Evolutionary conservation across 2,888 invertebrate species (phyloP).

Genomic region (Pediacus dermestoides): DNA sequence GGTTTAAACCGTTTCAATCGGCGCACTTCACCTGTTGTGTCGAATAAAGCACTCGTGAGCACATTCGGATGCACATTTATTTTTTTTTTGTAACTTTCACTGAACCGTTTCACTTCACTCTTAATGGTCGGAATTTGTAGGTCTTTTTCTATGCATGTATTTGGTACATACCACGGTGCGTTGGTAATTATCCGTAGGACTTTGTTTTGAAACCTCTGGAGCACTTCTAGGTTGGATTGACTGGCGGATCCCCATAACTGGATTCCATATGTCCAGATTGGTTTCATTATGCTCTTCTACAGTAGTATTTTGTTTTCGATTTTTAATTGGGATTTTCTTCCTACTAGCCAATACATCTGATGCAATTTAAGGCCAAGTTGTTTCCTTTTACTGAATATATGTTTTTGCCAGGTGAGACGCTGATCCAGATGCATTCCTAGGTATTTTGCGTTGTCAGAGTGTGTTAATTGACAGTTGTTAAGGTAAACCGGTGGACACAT

Average conservation of each 20-base stretch:
- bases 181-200: constrained; percentile 13
- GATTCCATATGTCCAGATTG: constrained; percentile 20
- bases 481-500: constrained; percentile 19
- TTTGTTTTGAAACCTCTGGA: constrained; percentile 21
- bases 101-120: too few relatives aligned
- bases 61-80: too few relatives aligned
- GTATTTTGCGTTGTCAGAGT: constrained; percentile 15
- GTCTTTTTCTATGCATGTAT: constrained; percentile 5
- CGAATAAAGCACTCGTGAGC: too few relatives aligned
- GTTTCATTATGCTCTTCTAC: constrained; percentile 17
- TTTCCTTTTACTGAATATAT: constrained; percentile 16
- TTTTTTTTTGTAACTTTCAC: too few relatives aligned
- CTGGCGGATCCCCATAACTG: constrained; percentile 21
- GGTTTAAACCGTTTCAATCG: too few relatives aligned
- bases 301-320: constrained; percentile 18
- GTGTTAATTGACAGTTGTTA: constrained; percentile 1
- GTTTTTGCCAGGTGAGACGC: constrained; percentile 17
- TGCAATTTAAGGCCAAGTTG: constrained; percentile 14
- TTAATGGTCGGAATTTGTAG: constrained; percentile 7
- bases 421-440: constrained; percentile 17
- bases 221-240: constrained; percentile 18
- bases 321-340: constrained; percentile 18
- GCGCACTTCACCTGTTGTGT: too few relatives aligned
- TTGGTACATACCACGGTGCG: constrained; percentile 19
- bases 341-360: constrained; percentile 18